A percentile compares a stretch with the other conserved stretches of the same genome.
These are phyloP conservation scores for Odobenus rosmarus DNA, from an alignment of 2,113 vertebrate species.

Conservation along the genomic window DNA sequence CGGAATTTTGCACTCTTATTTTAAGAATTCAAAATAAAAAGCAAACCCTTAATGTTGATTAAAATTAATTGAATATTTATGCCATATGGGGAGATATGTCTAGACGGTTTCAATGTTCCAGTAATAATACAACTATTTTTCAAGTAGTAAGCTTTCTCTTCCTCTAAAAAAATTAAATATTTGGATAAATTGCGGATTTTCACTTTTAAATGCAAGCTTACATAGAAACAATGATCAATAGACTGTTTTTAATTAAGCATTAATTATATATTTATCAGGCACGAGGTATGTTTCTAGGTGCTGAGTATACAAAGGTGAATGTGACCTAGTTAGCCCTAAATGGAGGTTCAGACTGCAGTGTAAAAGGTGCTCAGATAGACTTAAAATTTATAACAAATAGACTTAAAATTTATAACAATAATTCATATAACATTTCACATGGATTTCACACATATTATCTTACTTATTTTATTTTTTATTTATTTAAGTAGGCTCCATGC, in stretches of 20 bases:
- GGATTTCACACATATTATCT: background rate
- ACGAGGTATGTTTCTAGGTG: background rate
- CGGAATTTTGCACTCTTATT: background rate
- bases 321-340: background rate
- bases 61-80: background rate
- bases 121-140: slow-evolving; percentile 9
- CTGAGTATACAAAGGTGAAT: background rate
- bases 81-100: background rate
- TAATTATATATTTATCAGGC: background rate
- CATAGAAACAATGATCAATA: background rate
- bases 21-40: slow-evolving; percentile 12
- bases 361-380: background rate
- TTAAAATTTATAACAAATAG: background rate
- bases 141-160: background rate
- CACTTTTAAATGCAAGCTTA: background rate
- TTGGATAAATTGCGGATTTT: background rate
- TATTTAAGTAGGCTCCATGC: background rate
- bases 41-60: background rate
- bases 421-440: background rate
- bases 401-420: background rate
- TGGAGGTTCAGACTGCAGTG: background rate
- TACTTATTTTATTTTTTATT: background rate
- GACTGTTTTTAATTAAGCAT: background rate
- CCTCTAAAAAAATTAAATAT: background rate
- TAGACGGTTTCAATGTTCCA: background rate